Evolutionary conservation across 2,113 vertebrate genomes (phyloP).

Genomic region (Scomber scombrus): DNA sequence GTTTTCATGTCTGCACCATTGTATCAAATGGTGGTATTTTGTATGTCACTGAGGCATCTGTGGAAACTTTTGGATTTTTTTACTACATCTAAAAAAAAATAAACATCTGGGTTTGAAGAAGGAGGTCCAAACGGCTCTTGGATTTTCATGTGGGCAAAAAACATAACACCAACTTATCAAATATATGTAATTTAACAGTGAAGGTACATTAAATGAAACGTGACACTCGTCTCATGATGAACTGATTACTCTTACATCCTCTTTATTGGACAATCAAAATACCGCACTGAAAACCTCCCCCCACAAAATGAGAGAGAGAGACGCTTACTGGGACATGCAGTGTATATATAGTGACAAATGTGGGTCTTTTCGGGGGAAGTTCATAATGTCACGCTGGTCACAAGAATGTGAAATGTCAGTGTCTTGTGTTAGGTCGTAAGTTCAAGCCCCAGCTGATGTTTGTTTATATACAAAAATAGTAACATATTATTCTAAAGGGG

Average conservation of each 20-base stretch:
- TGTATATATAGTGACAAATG: background rate
- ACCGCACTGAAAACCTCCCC: too few species aligned
- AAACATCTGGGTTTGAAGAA: too few species aligned
- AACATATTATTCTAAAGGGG: background rate
- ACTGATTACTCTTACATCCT: background rate
- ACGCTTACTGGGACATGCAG: background rate
- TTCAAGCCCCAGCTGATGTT: background rate
- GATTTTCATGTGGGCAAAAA: too few species aligned
- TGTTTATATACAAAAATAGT: background rate
- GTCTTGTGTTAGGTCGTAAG: background rate
- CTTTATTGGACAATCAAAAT: conserved; percentile 9
- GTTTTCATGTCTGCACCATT: background rate
- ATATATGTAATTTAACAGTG: too few species aligned
- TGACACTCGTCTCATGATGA: background rate
- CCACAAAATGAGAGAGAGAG: too few species aligned
- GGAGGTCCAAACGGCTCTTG: too few species aligned
- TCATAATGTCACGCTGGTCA: background rate
- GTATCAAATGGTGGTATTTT: background rate
- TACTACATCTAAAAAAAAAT: too few species aligned
- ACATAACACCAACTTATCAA: too few species aligned
- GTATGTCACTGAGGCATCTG: too few species aligned
- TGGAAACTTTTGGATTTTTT: too few species aligned
- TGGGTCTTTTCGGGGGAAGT: background rate
- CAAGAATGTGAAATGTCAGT: background rate
- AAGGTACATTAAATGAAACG: background rate